Base-by-base conservation (phyloP, 2,797 vertebrate genomes). In the Euthynnus affinis region DNA sequence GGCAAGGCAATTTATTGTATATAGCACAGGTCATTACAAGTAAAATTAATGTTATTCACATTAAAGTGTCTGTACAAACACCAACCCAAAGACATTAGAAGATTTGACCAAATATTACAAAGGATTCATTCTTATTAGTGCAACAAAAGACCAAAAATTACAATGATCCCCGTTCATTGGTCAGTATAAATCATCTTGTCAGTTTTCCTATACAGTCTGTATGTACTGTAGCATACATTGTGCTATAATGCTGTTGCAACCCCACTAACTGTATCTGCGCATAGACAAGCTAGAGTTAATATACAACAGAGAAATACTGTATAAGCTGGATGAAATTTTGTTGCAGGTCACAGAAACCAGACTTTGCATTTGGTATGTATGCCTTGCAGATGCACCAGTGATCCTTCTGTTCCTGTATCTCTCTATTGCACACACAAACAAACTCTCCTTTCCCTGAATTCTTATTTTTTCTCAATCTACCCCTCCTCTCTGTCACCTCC, bases 401-500 rank as follows among this genome's bases (percentile, higher is more conserved):
- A 71, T 65, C 60, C 64, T 25, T 71, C 25, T 42, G 64, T 80
- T 53, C 74, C 48, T 58, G n/a, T 46, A 29, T 82, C 62, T 75
- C 49, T 81, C 34, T 46, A 18, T 53, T 57, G 71, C 78, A 62
- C 56, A 71, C 22, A 46, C 34, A 83, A 58, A 64, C 76, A 86
- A 77, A 66, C n/a, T 75, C 80, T 77, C 73, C 17, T 25, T 71
- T 85, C 20, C 20, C 65, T 55, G 23, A 44, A 48, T 74, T 74
- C 86, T 70, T 49, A 56, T 75, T 69, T 61, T 61, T 71, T 57
- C 76, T 72, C 63, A 27, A 64, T 85, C 44, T 49, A 2, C 68
- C 32, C 25, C 32, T 59, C 61, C 63, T 74, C 75, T 86, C 62
- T 75, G 78, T 83, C 65, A 20, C 71, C 66, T 80, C 37, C 67